Evolutionary conservation across 2,888 invertebrate genomes (phyloP).

Genomic region (Athripsodes cinereus): DNA sequence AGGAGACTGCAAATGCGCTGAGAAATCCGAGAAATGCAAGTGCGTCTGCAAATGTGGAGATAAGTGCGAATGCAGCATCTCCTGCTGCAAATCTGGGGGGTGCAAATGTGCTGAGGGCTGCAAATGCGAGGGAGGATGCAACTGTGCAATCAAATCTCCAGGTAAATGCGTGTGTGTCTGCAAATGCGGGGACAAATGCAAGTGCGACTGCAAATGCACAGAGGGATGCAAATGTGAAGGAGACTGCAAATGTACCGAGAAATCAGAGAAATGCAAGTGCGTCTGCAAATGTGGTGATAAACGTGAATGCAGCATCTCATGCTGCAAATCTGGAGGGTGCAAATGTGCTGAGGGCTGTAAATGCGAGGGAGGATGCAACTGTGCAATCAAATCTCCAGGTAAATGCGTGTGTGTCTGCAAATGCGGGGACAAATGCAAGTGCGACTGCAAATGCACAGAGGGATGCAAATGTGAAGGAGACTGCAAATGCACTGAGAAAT

Average conservation of each 20-base stretch:
- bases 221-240: constrained; percentile 12
- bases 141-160: constrained; percentile 9
- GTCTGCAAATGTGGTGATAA: constrained; percentile 22
- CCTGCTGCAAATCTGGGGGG: constrained; percentile 7
- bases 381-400: neutral
- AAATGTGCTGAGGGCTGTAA: constrained; percentile 22
- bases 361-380: constrained; percentile 15
- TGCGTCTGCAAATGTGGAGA: constrained; percentile 23
- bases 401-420: constrained; percentile 23
- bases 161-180: constrained; percentile 15
- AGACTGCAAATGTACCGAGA: constrained; percentile 21
- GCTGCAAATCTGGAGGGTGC: constrained; percentile 21
- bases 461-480: constrained; percentile 19
- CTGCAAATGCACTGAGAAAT: constrained; percentile 20
- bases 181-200: constrained; percentile 19
- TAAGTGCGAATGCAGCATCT: constrained; percentile 17
- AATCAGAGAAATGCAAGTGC: constrained; percentile 15
- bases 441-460: constrained; percentile 1
- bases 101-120: constrained; percentile 21
- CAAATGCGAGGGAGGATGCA: constrained; percentile 14
- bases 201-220: constrained; percentile 20
- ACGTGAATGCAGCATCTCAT: constrained; percentile 10
- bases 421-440: constrained; percentile 15
- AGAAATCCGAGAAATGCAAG: constrained; percentile 14
- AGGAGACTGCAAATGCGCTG: constrained; percentile 22